Percentiles rank a stretch among this genome's conserved stretches.
These are phyloP conservation scores for Lepidurus couesii DNA, from an alignment of 1,140 invertebrate genomes.

Conservation along the genomic window DNA sequence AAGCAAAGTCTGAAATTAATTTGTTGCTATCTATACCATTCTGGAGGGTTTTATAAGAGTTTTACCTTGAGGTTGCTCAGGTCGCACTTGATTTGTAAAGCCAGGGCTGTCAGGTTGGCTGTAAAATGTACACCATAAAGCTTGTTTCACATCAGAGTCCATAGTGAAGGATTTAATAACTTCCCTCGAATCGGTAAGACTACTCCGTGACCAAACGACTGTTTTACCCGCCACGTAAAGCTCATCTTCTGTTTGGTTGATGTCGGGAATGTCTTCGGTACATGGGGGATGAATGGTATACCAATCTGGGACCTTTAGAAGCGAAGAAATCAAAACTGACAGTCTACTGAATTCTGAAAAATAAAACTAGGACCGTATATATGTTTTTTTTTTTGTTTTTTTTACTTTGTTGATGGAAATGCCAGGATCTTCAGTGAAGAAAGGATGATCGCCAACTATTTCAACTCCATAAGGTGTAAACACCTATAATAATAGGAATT, in stretches of 20 bases:
- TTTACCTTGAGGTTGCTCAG: constrained; percentile 38
- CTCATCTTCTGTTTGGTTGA: constrained; percentile 66
- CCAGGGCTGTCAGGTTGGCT: constrained; percentile 45
- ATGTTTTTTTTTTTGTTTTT: neutral
- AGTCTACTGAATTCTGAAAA: neutral
- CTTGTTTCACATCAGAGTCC: constrained; percentile 71
- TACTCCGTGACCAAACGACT: constrained; percentile 64
- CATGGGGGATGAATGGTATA: neutral
- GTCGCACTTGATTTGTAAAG: constrained; percentile 36
- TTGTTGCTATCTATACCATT: constrained; percentile 4
- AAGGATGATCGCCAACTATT: neutral
- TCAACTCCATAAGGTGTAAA: constrained; percentile 7
- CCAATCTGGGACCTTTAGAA: neutral
- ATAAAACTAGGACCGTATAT: neutral
- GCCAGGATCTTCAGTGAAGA: neutral
- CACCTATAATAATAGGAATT: neutral
- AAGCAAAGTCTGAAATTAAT: constrained; percentile 29
- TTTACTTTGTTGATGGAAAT: neutral
- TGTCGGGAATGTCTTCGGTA: neutral
- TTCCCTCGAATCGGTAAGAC: constrained; percentile 41
- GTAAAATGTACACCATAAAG: constrained; percentile 70
- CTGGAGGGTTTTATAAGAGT: neutral
- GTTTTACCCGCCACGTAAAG: constrained; percentile 78
- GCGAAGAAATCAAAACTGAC: neutral
- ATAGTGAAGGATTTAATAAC: constrained; percentile 64